phyloP scores from a whole-genome alignment of 2,113 vertebrate genomes.

The Monarcha castaneiventris region DNA sequence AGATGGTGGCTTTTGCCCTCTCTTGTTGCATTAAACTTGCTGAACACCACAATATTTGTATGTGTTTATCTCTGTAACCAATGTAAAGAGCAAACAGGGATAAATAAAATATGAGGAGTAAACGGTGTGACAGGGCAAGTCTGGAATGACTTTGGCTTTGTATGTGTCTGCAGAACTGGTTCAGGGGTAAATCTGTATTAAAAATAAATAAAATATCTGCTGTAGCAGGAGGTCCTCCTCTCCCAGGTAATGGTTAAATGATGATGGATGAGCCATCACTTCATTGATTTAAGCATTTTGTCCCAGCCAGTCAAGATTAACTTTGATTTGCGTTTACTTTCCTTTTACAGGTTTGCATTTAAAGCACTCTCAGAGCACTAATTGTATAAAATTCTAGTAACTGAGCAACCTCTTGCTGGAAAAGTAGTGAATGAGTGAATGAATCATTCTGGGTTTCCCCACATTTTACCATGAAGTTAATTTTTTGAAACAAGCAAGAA shows the following conservation, averaged over 20 bases:
- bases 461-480: conserved; percentile 10
- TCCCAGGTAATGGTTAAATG: conserved; percentile 78
- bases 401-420: conserved; percentile 39
- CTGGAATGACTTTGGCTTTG: conserved; percentile 22
- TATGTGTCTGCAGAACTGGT: background rate
- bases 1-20: background rate
- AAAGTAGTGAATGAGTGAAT: conserved; percentile 23
- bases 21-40: background rate
- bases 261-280: conserved; percentile 64
- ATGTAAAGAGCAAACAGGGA: conserved; percentile 27
- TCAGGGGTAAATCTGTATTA: conserved; percentile 59
- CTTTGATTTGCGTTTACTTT: conserved; percentile 79
- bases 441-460: background rate
- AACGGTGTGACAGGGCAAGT: conserved; percentile 8
- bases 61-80: background rate
- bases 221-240: conserved; percentile 63
- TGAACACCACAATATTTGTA: background rate
- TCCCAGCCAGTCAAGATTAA: conserved; percentile 77
- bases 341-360: conserved; percentile 69
- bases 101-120: conserved; percentile 39
- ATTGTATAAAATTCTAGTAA: conserved; percentile 66
- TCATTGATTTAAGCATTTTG: conserved; percentile 75
- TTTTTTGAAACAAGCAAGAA: background rate
- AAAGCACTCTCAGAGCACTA: conserved; percentile 63
- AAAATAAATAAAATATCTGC: conserved; percentile 38